Conservation (phyloP, 2,888 invertebrate species). For the Brachyopa scutellaris region DNA sequence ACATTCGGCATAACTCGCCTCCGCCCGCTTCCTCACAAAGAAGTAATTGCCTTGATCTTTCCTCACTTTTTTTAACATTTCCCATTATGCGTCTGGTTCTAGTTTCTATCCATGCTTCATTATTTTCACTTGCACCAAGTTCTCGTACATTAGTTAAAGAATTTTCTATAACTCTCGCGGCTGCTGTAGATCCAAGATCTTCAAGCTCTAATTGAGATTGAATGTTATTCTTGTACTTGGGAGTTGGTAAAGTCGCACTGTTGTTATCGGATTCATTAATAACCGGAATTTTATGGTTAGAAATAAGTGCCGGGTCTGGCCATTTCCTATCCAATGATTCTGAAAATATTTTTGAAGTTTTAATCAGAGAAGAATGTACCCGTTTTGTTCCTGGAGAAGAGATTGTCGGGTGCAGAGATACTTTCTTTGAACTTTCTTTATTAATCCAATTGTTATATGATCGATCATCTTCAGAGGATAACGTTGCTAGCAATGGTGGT, state of each 20-base stretch:
- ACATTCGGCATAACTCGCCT: constrained; percentile 77
- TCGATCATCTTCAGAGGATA: constrained; percentile 1
- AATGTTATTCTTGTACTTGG: constrained; percentile 37
- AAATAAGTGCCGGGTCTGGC: constrained; percentile 4
- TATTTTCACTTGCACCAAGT: constrained; percentile 32
- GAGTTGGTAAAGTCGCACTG: constrained; percentile 15
- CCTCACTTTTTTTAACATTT: constrained; percentile 77
- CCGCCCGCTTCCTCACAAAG: constrained; percentile 77
- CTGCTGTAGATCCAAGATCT: constrained; percentile 26
- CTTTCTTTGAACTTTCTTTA: constrained; percentile 1
- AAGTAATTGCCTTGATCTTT: constrained; percentile 76
- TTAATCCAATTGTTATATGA: constrained; percentile 15
- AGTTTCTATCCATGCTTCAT: constrained; percentile 75
- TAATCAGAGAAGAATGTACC: neutral
- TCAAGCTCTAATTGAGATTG: constrained; percentile 30
- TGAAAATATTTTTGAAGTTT: neutral
- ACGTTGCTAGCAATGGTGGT: neutral
- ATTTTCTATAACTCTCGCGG: constrained; percentile 8
- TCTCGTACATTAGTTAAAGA: constrained; percentile 20
- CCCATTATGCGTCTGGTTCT: constrained; percentile 76
- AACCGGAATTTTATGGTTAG: neutral
- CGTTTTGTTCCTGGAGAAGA: neutral
- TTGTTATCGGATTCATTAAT: neutral
- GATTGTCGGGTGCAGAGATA: neutral
- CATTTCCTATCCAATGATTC: neutral